Conservation (phyloP, 2,888 invertebrate species). For the Caenorhabditis wallacei region DNA sequence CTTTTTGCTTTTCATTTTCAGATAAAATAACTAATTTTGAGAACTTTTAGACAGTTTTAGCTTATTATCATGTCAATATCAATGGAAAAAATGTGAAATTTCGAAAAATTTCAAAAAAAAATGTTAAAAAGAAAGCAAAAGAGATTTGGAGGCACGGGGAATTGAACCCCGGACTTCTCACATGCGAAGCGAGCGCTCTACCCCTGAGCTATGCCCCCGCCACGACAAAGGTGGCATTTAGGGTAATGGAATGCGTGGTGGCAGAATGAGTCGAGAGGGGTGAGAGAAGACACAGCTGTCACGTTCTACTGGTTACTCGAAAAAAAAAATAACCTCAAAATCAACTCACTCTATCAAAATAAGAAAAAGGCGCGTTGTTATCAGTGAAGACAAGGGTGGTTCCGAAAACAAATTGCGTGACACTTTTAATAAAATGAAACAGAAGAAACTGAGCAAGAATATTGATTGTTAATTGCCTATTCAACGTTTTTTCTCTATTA, state of each 20-base stretch:
- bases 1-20: slow-evolving; percentile 27
- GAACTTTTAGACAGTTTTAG: neutral
- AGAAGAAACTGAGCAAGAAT: too few species aligned
- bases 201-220: slow-evolving; percentile 76
- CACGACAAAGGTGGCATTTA: neutral
- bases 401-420: too few species aligned
- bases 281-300: neutral
- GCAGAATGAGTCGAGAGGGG: neutral
- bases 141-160: slow-evolving; percentile 78
- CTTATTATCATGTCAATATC: too few species aligned
- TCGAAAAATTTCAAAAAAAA: too few species aligned
- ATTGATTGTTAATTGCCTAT: too few species aligned
- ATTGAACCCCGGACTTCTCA: slow-evolving; percentile 81
- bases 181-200: slow-evolving; percentile 82
- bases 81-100: too few species aligned
- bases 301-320: neutral
- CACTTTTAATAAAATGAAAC: too few species aligned
- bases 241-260: neutral
- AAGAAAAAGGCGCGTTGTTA: too few species aligned
- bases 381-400: too few species aligned
- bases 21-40: neutral
- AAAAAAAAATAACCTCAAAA: too few species aligned
- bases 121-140: slow-evolving; percentile 34
- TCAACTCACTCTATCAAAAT: too few species aligned
- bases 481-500: too few species aligned